Base-by-base conservation (phyloP, 2,113 vertebrate species). In the Ptilorrhoa leucosticta region DNA sequence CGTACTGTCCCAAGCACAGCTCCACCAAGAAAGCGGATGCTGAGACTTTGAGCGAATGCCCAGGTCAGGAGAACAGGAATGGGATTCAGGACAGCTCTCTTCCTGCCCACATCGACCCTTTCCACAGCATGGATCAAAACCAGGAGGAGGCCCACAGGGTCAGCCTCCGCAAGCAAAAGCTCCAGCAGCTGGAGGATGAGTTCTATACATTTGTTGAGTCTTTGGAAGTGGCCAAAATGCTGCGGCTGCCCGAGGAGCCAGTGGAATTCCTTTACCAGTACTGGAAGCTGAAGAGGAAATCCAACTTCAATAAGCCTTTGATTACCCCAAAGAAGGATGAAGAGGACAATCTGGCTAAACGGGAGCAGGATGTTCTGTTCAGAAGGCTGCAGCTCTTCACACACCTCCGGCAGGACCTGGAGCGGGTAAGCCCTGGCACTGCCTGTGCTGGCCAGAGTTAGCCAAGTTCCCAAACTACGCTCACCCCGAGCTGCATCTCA, bases 271-370 rank as follows among this genome's bases (percentile, higher is more conserved):
- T 99, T 60, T 99, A 98, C 93, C 99, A 99, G 97, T 99, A 99
- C 98, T 99, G 99, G 99, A 99, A 99, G 89, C 95, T 99, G 82
- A 99, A 99, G 96, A 98, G 99, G 91, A 99, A 99, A 97, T 98
- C 98, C 86, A 99, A 99, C 96, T 99, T 99, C 97, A 99, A 99
- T 97, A 99, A 98, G 97, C 99, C 99, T 50, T 98, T 99, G 58
- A 98, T 99, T 93, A 99, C 99, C 39, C 99, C 99, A 94, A 99
- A 99, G 97, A 99, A 98, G 96, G 99, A 99, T 9, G 99, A 99
- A 94, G 99, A 99, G 97, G 99, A 99, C 96, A 99, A 99, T 97
- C 98, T 99, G 96, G 99, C 99, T 1, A 99, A 99, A 66, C 98
- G 98, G 54, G 99, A 99, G 96, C 99, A 99, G 96, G 99, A 99